phyloP scores from a whole-genome alignment of 2,113 vertebrate species.

The Corythaixoides concolor region DNA sequence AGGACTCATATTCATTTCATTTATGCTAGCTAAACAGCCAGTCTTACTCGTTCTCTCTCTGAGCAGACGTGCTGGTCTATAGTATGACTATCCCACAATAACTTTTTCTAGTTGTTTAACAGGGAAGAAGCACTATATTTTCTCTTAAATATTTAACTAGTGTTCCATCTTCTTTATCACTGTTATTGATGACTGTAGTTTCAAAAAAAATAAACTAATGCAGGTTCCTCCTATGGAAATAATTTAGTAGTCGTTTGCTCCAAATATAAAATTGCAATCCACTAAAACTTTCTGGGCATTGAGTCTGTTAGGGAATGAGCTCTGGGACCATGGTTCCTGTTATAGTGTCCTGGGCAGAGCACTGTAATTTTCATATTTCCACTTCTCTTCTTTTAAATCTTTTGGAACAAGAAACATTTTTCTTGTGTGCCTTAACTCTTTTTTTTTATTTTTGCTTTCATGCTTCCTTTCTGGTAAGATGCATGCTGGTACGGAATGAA shows the following conservation, averaged over 20 bases:
- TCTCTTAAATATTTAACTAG: not conserved
- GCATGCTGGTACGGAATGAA: not conserved
- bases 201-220: not conserved
- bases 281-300: not conserved
- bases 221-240: not conserved
- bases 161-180: not conserved
- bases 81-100: not conserved
- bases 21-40: not conserved
- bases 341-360: not conserved
- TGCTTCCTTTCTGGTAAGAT: not conserved
- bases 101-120: not conserved
- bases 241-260: not conserved
- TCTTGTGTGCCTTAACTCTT: not conserved
- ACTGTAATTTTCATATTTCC: not conserved
- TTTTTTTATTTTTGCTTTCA: not conserved
- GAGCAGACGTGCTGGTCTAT: not conserved
- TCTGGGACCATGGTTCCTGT: not conserved
- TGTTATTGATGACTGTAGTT: not conserved
- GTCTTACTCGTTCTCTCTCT: not conserved
- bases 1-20: not conserved
- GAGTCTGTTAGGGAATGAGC: not conserved
- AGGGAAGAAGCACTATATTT: not conserved
- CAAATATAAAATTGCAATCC: not conserved
- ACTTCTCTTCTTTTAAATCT: not conserved
- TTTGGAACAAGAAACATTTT: not conserved